Conservation (phyloP, 2,113 vertebrate species). For the Melanocharis versteri region DNA sequence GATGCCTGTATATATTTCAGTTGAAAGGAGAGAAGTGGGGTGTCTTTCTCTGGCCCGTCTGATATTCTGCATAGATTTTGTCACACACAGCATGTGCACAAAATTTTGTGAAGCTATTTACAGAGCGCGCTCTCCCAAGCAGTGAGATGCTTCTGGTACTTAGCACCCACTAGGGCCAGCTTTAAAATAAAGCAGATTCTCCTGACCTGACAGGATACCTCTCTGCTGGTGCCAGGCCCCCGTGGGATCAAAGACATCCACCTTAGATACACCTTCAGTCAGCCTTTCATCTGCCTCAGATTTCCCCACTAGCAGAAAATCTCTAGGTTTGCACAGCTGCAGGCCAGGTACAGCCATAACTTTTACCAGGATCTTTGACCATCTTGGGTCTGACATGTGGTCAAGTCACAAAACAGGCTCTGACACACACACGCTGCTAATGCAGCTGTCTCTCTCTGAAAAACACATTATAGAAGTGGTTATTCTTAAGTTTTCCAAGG, state of each 20-base stretch:
- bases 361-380: neutral
- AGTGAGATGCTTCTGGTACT: neutral
- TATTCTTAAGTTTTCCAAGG: neutral
- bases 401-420: neutral
- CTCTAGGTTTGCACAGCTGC: conserved; percentile 22
- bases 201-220: neutral
- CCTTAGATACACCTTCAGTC: neutral
- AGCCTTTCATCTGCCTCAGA: neutral
- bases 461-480: neutral
- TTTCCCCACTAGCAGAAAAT: neutral
- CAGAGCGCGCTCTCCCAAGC: accelerated
- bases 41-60: neutral
- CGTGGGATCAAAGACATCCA: neutral
- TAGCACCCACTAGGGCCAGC: neutral
- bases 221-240: neutral
- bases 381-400: neutral
- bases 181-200: neutral
- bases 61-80: neutral
- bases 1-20: neutral
- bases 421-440: accelerated
- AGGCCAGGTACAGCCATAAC: conserved; percentile 23
- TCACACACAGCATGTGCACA: neutral
- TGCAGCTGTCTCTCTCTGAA: neutral
- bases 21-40: neutral
- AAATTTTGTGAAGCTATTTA: neutral